A percentile compares a stretch with the other conserved stretches of the same genome.
Conservation (phyloP, 2,113 vertebrate genomes). For the Epinephelus cyanopodus region DNA sequence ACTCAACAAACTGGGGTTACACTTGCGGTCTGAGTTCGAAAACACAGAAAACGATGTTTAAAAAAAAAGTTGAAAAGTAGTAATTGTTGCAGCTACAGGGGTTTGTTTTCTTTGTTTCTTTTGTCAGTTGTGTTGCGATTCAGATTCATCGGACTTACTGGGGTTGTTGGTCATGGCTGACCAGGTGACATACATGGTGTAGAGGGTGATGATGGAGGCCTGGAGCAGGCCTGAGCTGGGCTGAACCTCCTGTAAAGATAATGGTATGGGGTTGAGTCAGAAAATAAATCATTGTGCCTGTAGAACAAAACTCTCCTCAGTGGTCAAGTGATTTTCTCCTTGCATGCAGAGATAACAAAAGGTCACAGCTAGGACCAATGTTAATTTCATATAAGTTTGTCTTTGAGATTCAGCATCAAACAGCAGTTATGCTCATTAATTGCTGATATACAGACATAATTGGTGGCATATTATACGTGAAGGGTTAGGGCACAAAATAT, state of each 20-base stretch:
- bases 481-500: not conserved
- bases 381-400: not conserved
- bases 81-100: not conserved
- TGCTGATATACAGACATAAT: not conserved
- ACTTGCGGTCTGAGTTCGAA: constrained; percentile 80
- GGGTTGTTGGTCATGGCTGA: constrained; percentile 92
- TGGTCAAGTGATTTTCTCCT: not conserved
- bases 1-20: constrained; percentile 92
- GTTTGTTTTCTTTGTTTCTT: not conserved
- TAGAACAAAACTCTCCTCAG: not conserved
- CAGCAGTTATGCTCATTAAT: not conserved
- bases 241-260: constrained; percentile 87
- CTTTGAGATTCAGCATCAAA: not conserved
- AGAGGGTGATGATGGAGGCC: constrained; percentile 91
- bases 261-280: not conserved
- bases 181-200: constrained; percentile 95
- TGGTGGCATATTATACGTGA: not conserved
- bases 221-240: constrained; percentile 94
- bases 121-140: not conserved
- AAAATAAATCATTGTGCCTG: not conserved
- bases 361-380: not conserved
- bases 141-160: constrained; percentile 81
- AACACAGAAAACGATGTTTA: not conserved
- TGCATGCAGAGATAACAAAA: not conserved
- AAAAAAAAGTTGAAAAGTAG: not conserved